Evolutionary conservation across 2,888 invertebrate genomes (phyloP).

Genomic region (Synergus gifuensis): DNA sequence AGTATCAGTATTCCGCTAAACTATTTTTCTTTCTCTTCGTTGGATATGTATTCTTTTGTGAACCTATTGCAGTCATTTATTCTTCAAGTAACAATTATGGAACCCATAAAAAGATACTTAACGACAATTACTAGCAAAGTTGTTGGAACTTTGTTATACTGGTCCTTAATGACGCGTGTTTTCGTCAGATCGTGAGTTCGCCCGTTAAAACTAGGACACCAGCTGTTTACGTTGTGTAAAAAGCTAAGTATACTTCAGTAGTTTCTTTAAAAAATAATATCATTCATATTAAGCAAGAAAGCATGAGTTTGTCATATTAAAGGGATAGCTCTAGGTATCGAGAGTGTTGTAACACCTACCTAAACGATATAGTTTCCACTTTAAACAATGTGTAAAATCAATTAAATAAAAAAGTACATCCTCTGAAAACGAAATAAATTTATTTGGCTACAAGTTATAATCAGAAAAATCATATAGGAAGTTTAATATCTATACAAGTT

Average conservation of each 20-base stretch:
- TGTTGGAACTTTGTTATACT: slow-evolving; percentile 61
- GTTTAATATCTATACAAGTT: neutral
- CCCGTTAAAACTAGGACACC: slow-evolving; percentile 8
- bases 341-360: neutral
- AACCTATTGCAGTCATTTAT: neutral
- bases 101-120: slow-evolving; percentile 61
- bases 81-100: slow-evolving; percentile 60
- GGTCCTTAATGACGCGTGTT: slow-evolving; percentile 64
- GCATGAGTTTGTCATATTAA: neutral
- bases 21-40: neutral
- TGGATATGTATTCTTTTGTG: neutral
- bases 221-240: slow-evolving; percentile 15
- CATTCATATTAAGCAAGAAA: neutral
- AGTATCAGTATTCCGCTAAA: no score
- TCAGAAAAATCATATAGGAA: neutral
- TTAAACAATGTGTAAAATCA: neutral
- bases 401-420: neutral
- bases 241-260: slow-evolving; percentile 17
- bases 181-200: slow-evolving; percentile 40
- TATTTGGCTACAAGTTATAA: neutral
- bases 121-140: slow-evolving; percentile 65
- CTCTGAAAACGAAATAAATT: neutral
- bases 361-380: neutral
- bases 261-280: neutral
- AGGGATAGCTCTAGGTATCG: neutral